Evolutionary conservation across 2,113 vertebrate genomes (phyloP).

Genomic region (Corythornis vintsioides): DNA sequence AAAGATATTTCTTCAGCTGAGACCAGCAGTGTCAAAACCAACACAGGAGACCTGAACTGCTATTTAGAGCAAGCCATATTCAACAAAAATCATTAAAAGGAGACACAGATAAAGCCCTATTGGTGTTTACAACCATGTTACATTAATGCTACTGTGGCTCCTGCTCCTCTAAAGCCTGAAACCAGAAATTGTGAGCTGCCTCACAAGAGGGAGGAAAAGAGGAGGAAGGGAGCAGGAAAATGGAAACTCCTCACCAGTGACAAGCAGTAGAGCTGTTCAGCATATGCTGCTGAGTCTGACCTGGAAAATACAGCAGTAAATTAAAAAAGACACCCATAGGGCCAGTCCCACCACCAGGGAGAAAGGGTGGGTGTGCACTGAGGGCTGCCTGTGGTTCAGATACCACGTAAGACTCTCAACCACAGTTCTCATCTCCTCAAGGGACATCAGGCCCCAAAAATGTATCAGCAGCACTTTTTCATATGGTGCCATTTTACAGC

Average conservation of each 20-base stretch:
- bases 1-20: not conserved
- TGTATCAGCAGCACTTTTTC: not conserved
- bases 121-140: not conserved
- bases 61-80: not conserved
- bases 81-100: conserved; percentile 15
- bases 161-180: not conserved
- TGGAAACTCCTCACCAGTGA: not conserved
- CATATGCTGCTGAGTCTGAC: not conserved
- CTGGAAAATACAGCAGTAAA: not conserved
- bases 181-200: not conserved
- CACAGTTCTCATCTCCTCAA: not conserved
- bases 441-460: not conserved
- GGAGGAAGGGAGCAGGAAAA: not conserved
- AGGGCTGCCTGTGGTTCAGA: not conserved
- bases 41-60: not conserved
- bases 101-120: not conserved
- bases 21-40: not conserved
- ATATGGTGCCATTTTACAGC: not conserved
- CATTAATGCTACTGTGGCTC: not conserved
- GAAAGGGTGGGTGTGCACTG: not conserved
- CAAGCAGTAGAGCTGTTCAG: not conserved
- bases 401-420: not conserved
- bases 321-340: too few species aligned
- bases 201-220: not conserved
- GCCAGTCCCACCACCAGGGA: not conserved